A percentile compares a stretch with the other conserved stretches of the same genome.
These are phyloP conservation scores for Grantiella picta DNA, from an alignment of 2,113 vertebrate genomes.

Conservation along the genomic window DNA sequence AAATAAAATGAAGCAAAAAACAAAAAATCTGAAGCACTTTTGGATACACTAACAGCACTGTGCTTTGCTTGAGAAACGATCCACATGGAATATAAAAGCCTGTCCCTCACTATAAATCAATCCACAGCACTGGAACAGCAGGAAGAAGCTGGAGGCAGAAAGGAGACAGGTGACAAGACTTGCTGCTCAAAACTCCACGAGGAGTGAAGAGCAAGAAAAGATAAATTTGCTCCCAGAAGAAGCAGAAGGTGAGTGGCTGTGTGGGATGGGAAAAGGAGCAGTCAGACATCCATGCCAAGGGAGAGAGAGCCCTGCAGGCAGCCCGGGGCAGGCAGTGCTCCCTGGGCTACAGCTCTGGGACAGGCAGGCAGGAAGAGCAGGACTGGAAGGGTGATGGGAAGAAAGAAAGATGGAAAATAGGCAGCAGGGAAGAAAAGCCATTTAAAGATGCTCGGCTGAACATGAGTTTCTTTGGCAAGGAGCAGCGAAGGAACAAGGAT, in stretches of 20 bases:
- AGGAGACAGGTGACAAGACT: not conserved
- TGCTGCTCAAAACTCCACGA: not conserved
- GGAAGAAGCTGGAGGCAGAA: not conserved
- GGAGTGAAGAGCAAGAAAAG: not conserved
- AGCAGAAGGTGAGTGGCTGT: not conserved
- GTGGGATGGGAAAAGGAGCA: not conserved
- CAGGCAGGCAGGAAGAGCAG: not conserved
- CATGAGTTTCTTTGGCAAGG: not conserved
- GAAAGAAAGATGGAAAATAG: not conserved
- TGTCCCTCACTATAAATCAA: not conserved
- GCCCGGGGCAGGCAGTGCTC: rapidly evolving
- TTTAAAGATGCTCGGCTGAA: not conserved
- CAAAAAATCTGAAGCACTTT: not conserved
- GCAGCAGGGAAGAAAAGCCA: not conserved
- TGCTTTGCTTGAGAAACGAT: not conserved
- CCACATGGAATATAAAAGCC: not conserved
- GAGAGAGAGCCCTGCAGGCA: not conserved
- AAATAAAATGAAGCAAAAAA: not conserved
- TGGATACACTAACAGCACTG: not conserved
- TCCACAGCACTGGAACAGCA: not conserved
- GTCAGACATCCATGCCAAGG: rapidly evolving
- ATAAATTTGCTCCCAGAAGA: not conserved
- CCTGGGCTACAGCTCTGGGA: rapidly evolving
- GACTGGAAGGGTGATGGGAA: not conserved
- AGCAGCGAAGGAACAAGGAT: not conserved